Percentiles rank a stretch among this genome's conserved stretches.
Conservation (phyloP, 1,140 invertebrate genomes). For the Rhopalosiphum maidis region DNA sequence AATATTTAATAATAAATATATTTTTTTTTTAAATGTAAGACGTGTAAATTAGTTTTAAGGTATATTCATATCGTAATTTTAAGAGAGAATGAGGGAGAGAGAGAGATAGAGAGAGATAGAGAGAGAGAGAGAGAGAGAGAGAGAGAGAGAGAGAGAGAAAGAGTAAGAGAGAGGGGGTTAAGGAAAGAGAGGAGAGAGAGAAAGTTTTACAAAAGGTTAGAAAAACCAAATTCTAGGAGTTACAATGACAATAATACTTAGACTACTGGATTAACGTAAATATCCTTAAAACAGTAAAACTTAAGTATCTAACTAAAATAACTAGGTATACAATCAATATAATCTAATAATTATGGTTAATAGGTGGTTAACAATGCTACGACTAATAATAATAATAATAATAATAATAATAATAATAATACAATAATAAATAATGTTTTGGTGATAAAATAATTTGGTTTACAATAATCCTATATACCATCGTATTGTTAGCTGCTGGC, state of each 20-base stretch:
- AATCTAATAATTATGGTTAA: conserved; percentile 19
- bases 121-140: background rate
- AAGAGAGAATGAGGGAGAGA: background rate
- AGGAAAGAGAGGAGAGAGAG: background rate
- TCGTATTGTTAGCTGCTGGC: background rate
- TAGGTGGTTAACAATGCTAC: conserved; percentile 17
- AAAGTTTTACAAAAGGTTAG: background rate
- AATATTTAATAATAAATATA: conserved; percentile 25
- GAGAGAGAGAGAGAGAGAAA: background rate
- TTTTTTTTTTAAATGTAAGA: conserved; percentile 4
- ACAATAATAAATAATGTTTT: conserved; percentile 36
- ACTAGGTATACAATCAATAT: conserved; percentile 30
- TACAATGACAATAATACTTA: conserved; percentile 14
- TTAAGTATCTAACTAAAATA: conserved; percentile 36
- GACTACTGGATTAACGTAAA: conserved; percentile 18
- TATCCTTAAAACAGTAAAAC: background rate
- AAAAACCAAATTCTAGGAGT: background rate
- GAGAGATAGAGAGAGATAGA: background rate
- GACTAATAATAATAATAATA: conserved; percentile 33
- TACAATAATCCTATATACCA: background rate
- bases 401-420: conserved; percentile 14
- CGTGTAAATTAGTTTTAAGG: conserved; percentile 25
- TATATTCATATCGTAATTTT: background rate
- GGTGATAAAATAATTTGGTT: conserved; percentile 29
- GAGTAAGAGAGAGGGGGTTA: background rate